Evolutionary conservation across 2,888 invertebrate genomes (phyloP).

Genomic region (Mythimna ferrago): DNA sequence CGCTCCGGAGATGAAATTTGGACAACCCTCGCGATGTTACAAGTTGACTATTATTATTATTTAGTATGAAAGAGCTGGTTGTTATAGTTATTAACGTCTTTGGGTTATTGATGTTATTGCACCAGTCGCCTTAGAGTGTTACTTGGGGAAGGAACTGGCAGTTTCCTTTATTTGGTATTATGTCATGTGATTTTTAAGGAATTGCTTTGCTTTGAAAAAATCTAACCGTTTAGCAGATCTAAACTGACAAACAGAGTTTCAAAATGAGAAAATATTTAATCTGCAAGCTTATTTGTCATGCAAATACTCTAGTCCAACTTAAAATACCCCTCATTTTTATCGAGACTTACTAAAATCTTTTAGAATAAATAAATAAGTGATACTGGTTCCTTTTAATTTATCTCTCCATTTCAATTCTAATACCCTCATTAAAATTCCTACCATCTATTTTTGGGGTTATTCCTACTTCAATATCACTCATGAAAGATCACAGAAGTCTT

Average conservation of each 20-base stretch:
- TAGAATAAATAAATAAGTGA: constrained; percentile 1
- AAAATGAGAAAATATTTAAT: not conserved
- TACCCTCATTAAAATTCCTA: constrained; percentile 19
- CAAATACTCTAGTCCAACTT: not conserved
- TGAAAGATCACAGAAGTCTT: constrained; percentile 42
- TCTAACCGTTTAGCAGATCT: not conserved
- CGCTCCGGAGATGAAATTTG: constrained; percentile 69
- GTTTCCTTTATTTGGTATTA: constrained; percentile 23
- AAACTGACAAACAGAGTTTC: not conserved
- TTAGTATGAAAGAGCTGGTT: constrained; percentile 60
- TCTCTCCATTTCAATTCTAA: constrained; percentile 11
- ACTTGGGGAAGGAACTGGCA: not conserved
- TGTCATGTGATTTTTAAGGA: not conserved
- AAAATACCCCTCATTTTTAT: not conserved
- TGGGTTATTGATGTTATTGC: constrained; percentile 57
- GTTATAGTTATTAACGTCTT: constrained; percentile 50
- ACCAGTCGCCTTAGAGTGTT: constrained; percentile 28
- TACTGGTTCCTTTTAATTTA: not conserved
- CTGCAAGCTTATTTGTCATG: not conserved
- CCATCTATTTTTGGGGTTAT: constrained; percentile 19
- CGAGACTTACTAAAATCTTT: not conserved
- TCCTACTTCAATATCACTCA: constrained; percentile 27
- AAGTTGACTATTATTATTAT: constrained; percentile 66
- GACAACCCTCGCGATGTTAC: constrained; percentile 64
- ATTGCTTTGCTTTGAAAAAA: not conserved